Evolutionary conservation across 2,113 vertebrate species (phyloP), one percentile per base, ranked within the genome.

Genomic region (Dicrurus megarhynchus): DNA sequence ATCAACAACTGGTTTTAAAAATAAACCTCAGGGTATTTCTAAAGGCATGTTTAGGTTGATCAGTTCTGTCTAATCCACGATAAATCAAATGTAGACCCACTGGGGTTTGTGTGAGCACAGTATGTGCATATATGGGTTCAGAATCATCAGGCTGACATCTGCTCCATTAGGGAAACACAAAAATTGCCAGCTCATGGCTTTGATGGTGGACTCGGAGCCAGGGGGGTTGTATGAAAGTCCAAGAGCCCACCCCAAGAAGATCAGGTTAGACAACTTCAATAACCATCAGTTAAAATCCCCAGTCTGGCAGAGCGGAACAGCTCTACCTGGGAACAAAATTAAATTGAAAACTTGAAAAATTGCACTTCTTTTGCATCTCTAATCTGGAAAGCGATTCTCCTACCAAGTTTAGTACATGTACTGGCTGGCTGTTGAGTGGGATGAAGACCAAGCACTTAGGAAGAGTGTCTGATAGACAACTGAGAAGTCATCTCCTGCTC

Each of bases 81-180:
- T 5, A 53, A 8, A 73, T 19, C 59, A 68, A 56, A 27, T 8
- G 33, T 22, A 79, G 53, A n/a, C 15, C 20, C 3, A 1, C 1
- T 14, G 61, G 47, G 11, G 11, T 61, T 24, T 73, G 41, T 33
- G 60, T 13, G n/a, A 7, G 28, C 24, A 6, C 1, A 44, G 24
- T 6, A 63, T 13, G 13, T 14, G 41, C 5, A 3, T 3, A 2
- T 2, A 3, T 5, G 37, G 9, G 42, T 6, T 68, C 71, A 55
- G 67, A 30, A 30, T 7, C 13, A 39, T 13, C 74, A n/a, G 9
- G 22, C 47, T 56, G 52, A 61, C 52, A 52, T 13, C 47, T 44
- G 50, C 50, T 65, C n/a, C 55, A 4, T 18, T 5, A 59, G 41
- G 42, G 55, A 84, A 73, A 69, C 15, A 27, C 35, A 71, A 23